These are phyloP conservation scores for Gorsachius magnificus DNA, from an alignment of 2,797 vertebrate species.

Conservation along the genomic window DNA sequence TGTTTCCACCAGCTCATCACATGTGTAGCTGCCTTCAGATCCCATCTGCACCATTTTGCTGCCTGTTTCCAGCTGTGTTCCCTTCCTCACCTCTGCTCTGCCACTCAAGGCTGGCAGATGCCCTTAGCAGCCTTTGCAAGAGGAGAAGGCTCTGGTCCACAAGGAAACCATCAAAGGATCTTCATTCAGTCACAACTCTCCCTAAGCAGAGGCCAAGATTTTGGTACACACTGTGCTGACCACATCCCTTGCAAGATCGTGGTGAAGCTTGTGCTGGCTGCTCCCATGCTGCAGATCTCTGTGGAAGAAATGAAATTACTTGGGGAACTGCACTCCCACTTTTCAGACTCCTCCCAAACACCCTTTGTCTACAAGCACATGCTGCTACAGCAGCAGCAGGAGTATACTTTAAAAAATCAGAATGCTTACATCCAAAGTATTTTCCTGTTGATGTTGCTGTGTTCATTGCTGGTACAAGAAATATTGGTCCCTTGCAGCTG, in stretches of 20 bases:
- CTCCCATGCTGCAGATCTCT: not conserved
- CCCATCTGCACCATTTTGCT: not conserved
- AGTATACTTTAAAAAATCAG: not conserved
- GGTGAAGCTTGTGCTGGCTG: not conserved
- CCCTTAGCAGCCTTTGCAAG: not conserved
- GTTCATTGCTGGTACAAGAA: not conserved
- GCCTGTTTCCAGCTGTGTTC: not conserved
- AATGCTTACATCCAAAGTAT: not conserved
- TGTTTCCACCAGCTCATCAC: not conserved
- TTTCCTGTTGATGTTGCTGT: not conserved
- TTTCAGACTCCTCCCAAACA: not conserved
- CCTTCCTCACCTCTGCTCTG: not conserved
- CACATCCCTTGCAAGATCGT: not conserved
- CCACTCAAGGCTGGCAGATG: not conserved
- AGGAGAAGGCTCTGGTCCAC: not conserved
- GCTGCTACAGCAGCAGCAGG: not conserved
- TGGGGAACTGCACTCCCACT: not conserved
- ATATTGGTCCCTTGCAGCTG: not conserved
- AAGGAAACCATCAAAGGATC: not conserved
- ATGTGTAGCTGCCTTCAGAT: not conserved
- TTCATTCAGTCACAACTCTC: not conserved
- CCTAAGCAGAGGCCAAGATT: not conserved
- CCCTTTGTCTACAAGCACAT: not conserved
- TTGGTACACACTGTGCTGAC: not conserved
- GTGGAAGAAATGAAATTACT: not conserved